Evolutionary conservation across 23 tunicate genomes (phyloP), one percentile per base, ranked within the genome.

Genomic region (Halocynthia roretzi): DNA sequence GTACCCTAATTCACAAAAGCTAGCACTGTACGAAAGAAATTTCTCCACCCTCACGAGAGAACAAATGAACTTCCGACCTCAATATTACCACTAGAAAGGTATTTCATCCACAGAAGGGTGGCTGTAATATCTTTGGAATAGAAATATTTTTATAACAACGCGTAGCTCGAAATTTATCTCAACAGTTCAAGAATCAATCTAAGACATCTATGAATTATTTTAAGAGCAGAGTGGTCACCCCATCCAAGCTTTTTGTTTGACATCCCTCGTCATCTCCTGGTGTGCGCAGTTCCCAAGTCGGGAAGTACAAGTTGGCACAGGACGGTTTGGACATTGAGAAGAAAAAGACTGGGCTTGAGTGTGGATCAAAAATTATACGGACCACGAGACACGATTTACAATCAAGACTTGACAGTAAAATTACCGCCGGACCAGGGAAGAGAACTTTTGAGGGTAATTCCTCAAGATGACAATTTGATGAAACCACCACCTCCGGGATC

Each of bases 301-400:
- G 78, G 78, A 8, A 74, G 78, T 54, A 74, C 78, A 54, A 74
- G 78, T 54, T 74, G 78, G 78, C 78, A 74, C 62, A 54, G 55
- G 62, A 54, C 56, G 21, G 20, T 74, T 8, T 74, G 78, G 78
- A 64, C 78, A 8, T 54, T 74, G 78, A 52, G 78, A 56, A 53
- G 62, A 54, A 8, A 8, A 74, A 22, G 56, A 56, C 64, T 54
- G 11, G 78, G 78, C 18, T 53, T 74, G 23, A 53, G 56, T 44
- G 31, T 64, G 9, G 63, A 74, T n/a, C n/a, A 19, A 18, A 54
- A 12, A 48, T 74, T 50, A 12, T 74, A 74, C 56, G 56, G 64
- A 7, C 10, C 17, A 8, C 10, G 56, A 8, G 78, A 74, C 5
- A 74, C 78, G n/a, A 17, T 54, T 15, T n/a, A 74, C 8, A 74